Base-by-base conservation (phyloP, 2,113 vertebrate species). In the Rhabdomys dilectus region DNA sequence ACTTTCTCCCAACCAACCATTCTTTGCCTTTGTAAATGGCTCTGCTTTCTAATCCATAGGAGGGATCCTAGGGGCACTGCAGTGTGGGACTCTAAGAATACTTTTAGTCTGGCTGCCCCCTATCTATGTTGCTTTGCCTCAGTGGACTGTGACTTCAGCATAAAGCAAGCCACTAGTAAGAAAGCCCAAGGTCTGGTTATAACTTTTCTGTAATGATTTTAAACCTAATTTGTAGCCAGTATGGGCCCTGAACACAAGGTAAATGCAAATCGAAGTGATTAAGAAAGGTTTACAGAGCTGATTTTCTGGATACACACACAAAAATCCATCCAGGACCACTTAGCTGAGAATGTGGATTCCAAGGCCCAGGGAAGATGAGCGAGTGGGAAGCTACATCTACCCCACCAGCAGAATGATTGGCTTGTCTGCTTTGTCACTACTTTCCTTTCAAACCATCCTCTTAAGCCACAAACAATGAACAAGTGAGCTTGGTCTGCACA, bases 251-350 rank as follows among this genome's bases (percentile, higher is more conserved):
- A 77, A 77, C 64, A 78, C 3, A 73, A 86, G 48, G 36, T 73
- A 91, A 91, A 94, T 86, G 51, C 53, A 95, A 93, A 73, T 51
- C 22, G n/a, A 84, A 75, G 48, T 88, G 21, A 90, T 68, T 92
- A 51, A 94, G 62, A 93, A 82, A 93, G 62, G 16, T 26, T 82
- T 64, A 34, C 19, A 29, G 82, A 60, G 45, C 64, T 94, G n/a
- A 93, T 91, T 94, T 94, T 34, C 45, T 89, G 16, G 64, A 26
- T 34, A 31, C 8, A 56, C 13, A 58, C 75, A 73, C 81, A 90
- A 76, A 24, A 94, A 89, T 77, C 39, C 86, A 73, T 31, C 9
- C 11, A 66, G 53, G 78, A 29, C 34, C n/a, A 42, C 42, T 68
- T 95, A 80, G 17, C 11, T 9, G 34, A 62, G 58, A 90, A 39